Evolutionary conservation across 2,797 vertebrate genomes (phyloP).

Genomic region (Euthynnus affinis): DNA sequence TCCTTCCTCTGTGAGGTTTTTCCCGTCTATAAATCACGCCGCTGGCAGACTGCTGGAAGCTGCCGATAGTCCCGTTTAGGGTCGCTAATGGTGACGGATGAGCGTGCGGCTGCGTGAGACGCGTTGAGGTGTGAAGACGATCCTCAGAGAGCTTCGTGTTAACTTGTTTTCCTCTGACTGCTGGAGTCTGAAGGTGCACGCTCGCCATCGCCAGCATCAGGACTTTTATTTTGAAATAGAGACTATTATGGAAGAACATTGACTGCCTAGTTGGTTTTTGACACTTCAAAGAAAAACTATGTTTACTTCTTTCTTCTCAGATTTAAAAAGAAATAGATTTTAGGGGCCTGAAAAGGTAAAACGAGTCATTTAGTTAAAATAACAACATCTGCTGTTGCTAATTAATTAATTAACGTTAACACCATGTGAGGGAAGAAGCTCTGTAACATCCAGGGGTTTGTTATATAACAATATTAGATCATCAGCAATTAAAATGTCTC

Average conservation of each 20-base stretch:
- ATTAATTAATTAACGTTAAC: no score
- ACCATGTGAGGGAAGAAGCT: no score
- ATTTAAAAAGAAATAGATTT: no score
- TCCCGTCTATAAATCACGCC: slow-evolving; percentile 54
- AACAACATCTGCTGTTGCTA: no score
- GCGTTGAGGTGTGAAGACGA: slow-evolving; percentile 30
- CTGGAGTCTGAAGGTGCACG: slow-evolving; percentile 22
- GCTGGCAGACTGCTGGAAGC: slow-evolving; percentile 34
- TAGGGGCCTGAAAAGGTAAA: no score
- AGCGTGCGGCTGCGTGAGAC: slow-evolving; percentile 31
- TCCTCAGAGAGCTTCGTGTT: slow-evolving; percentile 39
- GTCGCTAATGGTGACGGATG: slow-evolving; percentile 64
- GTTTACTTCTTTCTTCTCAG: no score
- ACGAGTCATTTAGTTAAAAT: no score
- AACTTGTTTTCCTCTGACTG: slow-evolving; percentile 42
- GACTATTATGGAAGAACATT: neutral
- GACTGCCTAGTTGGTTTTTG: no score
- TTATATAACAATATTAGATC: no score
- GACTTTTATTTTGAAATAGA: slow-evolving; percentile 35
- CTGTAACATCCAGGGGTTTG: no score
- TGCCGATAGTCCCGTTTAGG: slow-evolving; percentile 56
- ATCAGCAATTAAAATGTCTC: no score
- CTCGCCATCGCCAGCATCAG: neutral
- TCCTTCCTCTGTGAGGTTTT: slow-evolving; percentile 23
- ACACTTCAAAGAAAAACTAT: no score